These are phyloP conservation scores for Psilopsiagon aymara DNA, from an alignment of 2,113 vertebrate genomes.

Conservation along the genomic window DNA sequence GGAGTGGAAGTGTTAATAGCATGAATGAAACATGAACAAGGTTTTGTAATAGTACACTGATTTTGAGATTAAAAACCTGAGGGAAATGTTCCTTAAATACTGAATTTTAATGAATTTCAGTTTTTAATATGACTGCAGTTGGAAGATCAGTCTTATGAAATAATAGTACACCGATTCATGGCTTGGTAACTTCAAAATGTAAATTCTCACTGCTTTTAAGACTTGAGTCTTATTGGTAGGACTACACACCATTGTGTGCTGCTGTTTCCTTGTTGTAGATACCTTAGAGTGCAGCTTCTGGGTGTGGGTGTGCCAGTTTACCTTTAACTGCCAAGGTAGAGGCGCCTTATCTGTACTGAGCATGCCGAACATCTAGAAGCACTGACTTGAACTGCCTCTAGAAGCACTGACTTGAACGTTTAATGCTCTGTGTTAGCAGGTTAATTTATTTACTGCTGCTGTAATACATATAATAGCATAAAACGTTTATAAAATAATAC, in stretches of 20 bases:
- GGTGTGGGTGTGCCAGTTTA: not conserved
- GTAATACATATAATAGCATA: rapidly evolving
- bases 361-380: not conserved
- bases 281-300: not conserved
- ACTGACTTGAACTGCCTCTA: not conserved
- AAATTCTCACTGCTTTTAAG: not conserved
- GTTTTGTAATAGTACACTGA: not conserved
- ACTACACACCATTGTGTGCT: rapidly evolving
- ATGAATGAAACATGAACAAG: not conserved
- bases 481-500: not conserved
- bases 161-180: not conserved
- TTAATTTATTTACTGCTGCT: not conserved
- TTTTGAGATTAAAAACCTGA: not conserved
- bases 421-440: not conserved
- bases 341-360: not conserved
- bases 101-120: not conserved
- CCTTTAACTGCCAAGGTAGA: not conserved
- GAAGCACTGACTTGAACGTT: not conserved
- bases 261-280: not conserved
- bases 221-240: rapidly evolving
- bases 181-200: not conserved
- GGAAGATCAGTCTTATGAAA: not conserved
- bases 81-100: not conserved
- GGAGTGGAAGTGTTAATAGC: not conserved
- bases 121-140: not conserved